A percentile compares a stretch with the other conserved stretches of the same genome.
phyloP scores from a whole-genome alignment of 2,797 vertebrate genomes.

The Ibycter americanus region DNA sequence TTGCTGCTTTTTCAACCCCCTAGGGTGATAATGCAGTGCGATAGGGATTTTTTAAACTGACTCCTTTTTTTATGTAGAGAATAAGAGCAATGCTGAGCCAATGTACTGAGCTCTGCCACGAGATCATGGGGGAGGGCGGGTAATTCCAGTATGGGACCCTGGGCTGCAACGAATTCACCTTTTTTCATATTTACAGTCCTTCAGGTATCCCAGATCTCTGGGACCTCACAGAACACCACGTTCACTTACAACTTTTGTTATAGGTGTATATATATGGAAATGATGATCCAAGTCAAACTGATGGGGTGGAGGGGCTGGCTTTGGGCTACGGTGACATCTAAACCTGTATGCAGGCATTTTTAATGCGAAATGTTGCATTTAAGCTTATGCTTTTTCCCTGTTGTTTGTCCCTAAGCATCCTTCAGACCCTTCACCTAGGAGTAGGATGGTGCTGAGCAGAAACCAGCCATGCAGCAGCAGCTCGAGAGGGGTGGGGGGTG shows the following conservation, averaged over 20 bases:
- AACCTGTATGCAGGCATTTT: not conserved
- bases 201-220: not conserved
- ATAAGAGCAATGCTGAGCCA: not conserved
- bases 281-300: not conserved
- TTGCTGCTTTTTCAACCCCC: not conserved
- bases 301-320: not conserved
- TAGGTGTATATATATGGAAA: not conserved
- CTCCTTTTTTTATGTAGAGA: not conserved
- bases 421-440: not conserved
- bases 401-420: not conserved
- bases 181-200: not conserved
- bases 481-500: not conserved
- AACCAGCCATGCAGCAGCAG: not conserved
- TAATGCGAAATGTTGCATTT: not conserved
- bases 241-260: not conserved
- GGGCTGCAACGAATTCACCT: not conserved
- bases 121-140: not conserved
- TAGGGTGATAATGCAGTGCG: not conserved
- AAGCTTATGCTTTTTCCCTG: not conserved
- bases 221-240: rapidly evolving
- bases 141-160: not conserved
- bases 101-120: not conserved
- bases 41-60: not conserved
- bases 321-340: not conserved
- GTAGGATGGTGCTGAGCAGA: not conserved